Base-by-base conservation (phyloP, 2,888 invertebrate genomes). In the Eretmocerus hayati region DNA sequence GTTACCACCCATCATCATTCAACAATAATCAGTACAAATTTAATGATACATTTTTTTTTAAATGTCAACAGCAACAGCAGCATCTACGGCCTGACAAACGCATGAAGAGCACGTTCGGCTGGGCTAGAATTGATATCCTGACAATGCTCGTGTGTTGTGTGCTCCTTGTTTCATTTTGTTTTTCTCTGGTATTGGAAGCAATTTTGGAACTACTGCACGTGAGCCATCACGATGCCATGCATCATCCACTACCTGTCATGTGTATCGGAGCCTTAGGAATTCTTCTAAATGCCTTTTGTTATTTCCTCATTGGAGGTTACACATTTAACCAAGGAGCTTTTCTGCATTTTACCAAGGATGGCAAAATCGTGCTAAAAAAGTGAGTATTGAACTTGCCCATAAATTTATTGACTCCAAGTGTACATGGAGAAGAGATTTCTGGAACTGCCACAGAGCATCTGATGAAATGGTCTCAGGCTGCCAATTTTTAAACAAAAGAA, bases 51-150 rank as follows among this genome's bases (percentile, higher is more conserved):
- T n/a, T n/a, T n/a, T n/a, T n/a, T n/a, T n/a, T n/a, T n/a, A n/a
- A n/a, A n/a, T n/a, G n/a, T n/a, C n/a, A n/a, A n/a, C n/a, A n/a
- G n/a, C 11, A 26, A 9, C 26, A 11, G 26, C 63, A 77, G 76
- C 71, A 75, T 63, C 72, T 74, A 62, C 77, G 65, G 59, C 80
- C 70, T 4, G 87, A 85, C 58, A 74, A 75, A 31, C 76, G 77
- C 55, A 75, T 91, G 49, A 83, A 85, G 53, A 92, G 91, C 69
- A 93, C 92, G 0, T 93, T 93, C 62, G 92, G 92, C 8, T 92
- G 92, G 92, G 87, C 90, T 3, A 80, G 92, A 55, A 86, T 91
- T 43, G 90, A 92, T 62, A 85, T 92, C n/a, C 77, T 91, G 6
- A 85, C 87, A 35, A 83, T 88, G 75, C 73, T 91, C 36, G 82